These are phyloP conservation scores for Drosophila multiciliata DNA, from an alignment of 2,888 invertebrate species.

Conservation along the genomic window DNA sequence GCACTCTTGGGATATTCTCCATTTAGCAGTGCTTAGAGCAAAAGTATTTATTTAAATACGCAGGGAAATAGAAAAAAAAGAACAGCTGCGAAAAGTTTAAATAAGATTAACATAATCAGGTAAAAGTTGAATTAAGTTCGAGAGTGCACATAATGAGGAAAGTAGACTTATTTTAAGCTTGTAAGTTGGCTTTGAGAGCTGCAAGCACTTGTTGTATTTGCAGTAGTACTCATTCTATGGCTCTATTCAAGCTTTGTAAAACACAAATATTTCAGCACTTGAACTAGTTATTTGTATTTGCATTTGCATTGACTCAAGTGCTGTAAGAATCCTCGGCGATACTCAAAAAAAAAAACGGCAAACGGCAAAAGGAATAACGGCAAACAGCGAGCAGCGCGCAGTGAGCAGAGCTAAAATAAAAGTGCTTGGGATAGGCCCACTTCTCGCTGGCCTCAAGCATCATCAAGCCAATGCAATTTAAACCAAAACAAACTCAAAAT, in stretches of 20 bases:
- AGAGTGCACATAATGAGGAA: neutral
- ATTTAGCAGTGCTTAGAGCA: conserved; percentile 37
- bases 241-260: conserved; percentile 22
- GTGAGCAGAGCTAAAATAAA: conserved; percentile 54
- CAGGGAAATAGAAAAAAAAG: neutral
- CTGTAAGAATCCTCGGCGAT: conserved; percentile 41
- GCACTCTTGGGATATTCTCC: conserved; percentile 47
- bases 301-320: conserved; percentile 55
- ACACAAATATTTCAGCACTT: conserved; percentile 41
- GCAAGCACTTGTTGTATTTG: conserved; percentile 15
- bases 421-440: conserved; percentile 80
- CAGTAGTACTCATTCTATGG: neutral
- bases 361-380: conserved; percentile 7
- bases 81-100: conserved; percentile 5
- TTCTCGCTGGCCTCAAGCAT: conserved; percentile 62
- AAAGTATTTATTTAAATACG: neutral
- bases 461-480: conserved; percentile 76
- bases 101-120: conserved; percentile 3
- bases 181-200: conserved; percentile 1
- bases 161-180: conserved; percentile 7
- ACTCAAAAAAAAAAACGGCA: conserved; percentile 33
- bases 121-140: neutral
- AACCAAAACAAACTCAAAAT: conserved; percentile 80
- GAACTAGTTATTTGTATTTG: conserved; percentile 61
- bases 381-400: conserved; percentile 1